Base-by-base conservation (phyloP, 2,888 invertebrate genomes). In the Oscheius sp. region DNA sequence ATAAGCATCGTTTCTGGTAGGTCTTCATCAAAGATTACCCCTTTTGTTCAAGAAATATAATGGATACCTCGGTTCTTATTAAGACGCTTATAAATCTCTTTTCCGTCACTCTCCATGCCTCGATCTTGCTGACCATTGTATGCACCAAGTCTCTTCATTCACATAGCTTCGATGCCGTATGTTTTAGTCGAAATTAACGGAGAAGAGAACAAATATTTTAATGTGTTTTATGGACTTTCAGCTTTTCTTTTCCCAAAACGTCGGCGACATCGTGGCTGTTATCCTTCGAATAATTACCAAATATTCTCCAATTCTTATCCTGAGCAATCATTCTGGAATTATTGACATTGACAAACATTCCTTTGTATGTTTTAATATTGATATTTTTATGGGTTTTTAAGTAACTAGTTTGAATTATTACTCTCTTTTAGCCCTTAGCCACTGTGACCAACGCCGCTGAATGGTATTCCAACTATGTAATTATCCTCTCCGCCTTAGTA, bases 231-330 rank as follows among this genome's bases (percentile, higher is more conserved):
- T 9, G 14, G 2, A 24, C 2, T 36, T 68, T 41, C 38, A 68
- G 68, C 54, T 68, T 12, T 68, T 68, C 62, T 68, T 68, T 32
- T 68, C 68, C 17, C 68, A 68, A 63, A 68, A 68, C 30, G 28
- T 68, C 2, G 62, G 57, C 28, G 68, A 68, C 54, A 41, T 68
- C 1, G 56, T 63, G 24, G 50, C 68, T 24, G 62, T 62, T 1
- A 38, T 68, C 3, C 57, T 68, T 2, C 38, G 68, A 5, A 24
- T 68, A n/a, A 12, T 47, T 4, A 44, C 62, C 12, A 68, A 56
- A 38, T 68, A 68, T 36, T 32, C 49, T 6, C 68, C 68, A 9
- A 54, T 54, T 14, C 14, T 68, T 4, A 33, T 68, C 1, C 44
- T 68, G 5, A 20, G 66, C 14, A 56, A 66, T 24, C 66, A 66